Evolutionary conservation across 2,888 invertebrate genomes (phyloP).

Genomic region (Chalcis sispes): DNA sequence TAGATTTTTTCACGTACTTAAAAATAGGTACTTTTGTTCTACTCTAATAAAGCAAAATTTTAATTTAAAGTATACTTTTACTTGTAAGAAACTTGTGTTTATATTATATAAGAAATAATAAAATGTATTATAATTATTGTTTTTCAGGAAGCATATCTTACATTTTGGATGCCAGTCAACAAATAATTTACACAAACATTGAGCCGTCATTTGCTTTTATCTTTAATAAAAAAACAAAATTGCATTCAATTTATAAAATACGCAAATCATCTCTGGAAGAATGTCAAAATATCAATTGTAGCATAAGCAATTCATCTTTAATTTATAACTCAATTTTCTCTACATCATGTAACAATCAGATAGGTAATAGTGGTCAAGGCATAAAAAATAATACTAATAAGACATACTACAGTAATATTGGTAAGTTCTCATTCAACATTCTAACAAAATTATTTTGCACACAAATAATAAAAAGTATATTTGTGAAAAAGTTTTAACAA

Average conservation of each 20-base stretch:
- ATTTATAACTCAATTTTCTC: conserved; percentile 51
- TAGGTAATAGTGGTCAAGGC: conserved; percentile 17
- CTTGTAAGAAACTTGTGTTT: too few relatives aligned
- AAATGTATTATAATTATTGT: too few relatives aligned
- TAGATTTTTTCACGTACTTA: too few relatives aligned
- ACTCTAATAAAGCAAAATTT: too few relatives aligned
- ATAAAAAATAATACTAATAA: conserved; percentile 68
- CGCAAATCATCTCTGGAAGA: conserved; percentile 87
- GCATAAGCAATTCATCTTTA: conserved; percentile 71
- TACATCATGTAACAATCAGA: conserved; percentile 17
- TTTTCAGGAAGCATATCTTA: conserved; percentile 71
- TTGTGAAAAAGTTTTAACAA: too few relatives aligned
- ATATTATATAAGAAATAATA: too few relatives aligned
- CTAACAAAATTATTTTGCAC: too few relatives aligned
- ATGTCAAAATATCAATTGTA: conserved; percentile 80
- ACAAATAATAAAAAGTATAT: too few relatives aligned
- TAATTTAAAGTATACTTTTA: too few relatives aligned
- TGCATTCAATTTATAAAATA: conserved; percentile 90
- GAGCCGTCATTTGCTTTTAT: conserved; percentile 89
- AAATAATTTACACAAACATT: conserved; percentile 86
- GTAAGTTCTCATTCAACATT: conserved; percentile 10
- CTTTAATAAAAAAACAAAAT: conserved; percentile 86
- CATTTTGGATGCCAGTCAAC: conserved; percentile 78
- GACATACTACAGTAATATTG: conserved; percentile 63
- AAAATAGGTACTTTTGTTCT: too few relatives aligned